Conservation (phyloP, 2,888 invertebrate species). For the Omphaloscelis lunosa region DNA sequence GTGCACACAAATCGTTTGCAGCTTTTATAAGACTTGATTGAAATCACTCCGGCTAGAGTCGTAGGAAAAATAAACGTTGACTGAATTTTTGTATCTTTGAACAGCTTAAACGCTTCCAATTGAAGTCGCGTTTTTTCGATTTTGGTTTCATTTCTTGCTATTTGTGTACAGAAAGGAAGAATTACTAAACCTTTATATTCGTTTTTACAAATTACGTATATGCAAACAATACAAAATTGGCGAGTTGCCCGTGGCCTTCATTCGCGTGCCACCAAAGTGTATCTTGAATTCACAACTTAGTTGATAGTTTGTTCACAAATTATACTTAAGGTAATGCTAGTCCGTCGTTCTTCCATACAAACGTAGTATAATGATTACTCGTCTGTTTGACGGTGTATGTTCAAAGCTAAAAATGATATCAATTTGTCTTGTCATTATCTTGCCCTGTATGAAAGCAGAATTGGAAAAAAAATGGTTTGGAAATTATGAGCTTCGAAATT, state of each 20-base stretch:
- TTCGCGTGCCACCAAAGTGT: not conserved
- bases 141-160: slow-evolving; percentile 4
- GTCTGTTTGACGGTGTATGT: too few relatives aligned
- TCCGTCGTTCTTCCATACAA: too few relatives aligned
- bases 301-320: not conserved
- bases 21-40: slow-evolving; percentile 55
- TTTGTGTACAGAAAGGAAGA: not conserved
- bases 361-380: too few relatives aligned
- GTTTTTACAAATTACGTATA: not conserved
- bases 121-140: not conserved
- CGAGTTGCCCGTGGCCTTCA: not conserved
- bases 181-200: not conserved
- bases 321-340: not conserved
- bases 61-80: slow-evolving; percentile 31
- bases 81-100: slow-evolving; percentile 36
- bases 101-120: not conserved
- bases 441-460: too few relatives aligned
- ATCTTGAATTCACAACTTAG: not conserved
- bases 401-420: too few relatives aligned
- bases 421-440: too few relatives aligned
- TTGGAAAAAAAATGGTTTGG: too few relatives aligned
- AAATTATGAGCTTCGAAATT: too few relatives aligned
- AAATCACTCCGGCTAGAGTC: slow-evolving; percentile 24
- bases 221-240: not conserved
- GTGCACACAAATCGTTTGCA: slow-evolving; percentile 59